A percentile compares a stretch with the other conserved stretches of the same genome.
Conservation (phyloP, 2,888 invertebrate species). For the Drosophila aldrichi region DNA sequence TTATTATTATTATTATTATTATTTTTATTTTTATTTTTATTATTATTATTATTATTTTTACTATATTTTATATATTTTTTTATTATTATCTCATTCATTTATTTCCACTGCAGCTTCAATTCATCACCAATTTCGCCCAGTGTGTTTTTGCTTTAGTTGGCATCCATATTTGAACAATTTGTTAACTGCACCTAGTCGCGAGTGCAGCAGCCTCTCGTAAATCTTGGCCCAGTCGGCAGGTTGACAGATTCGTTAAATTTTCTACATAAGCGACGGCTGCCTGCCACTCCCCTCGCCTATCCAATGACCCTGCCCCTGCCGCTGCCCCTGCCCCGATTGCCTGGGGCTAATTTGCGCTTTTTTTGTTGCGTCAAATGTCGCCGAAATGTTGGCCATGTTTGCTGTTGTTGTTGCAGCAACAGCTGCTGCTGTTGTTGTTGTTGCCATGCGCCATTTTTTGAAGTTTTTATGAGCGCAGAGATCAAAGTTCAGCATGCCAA, state of each 20-base stretch:
- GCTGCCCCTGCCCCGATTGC: not conserved
- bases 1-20: no score
- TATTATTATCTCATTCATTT: not conserved
- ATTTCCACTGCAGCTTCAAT: not conserved
- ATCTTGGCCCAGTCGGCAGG: conserved; percentile 78
- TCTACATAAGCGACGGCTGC: conserved; percentile 48
- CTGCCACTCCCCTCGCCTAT: not conserved
- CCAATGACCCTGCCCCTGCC: conserved; percentile 19
- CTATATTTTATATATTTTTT: no score
- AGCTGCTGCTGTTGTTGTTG: conserved; percentile 20
- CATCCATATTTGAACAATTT: conserved; percentile 72
- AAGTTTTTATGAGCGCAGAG: conserved; percentile 77
- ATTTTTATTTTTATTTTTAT: no score
- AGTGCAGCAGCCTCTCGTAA: conserved; percentile 70
- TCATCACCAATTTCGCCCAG: conserved; percentile 16
- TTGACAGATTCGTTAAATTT: conserved; percentile 83
- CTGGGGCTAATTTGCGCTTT: conserved; percentile 56
- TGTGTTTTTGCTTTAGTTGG: conserved; percentile 25
- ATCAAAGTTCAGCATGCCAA: conserved; percentile 73
- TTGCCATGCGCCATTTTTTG: conserved; percentile 52
- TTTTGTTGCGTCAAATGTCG: conserved; percentile 75
- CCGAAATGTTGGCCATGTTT: conserved; percentile 47
- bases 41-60: no score
- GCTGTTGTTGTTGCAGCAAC: conserved; percentile 21
- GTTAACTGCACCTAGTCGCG: conserved; percentile 77